phyloP scores from a whole-genome alignment of 2,888 invertebrate species.

The Eupithecia dodoneata region DNA sequence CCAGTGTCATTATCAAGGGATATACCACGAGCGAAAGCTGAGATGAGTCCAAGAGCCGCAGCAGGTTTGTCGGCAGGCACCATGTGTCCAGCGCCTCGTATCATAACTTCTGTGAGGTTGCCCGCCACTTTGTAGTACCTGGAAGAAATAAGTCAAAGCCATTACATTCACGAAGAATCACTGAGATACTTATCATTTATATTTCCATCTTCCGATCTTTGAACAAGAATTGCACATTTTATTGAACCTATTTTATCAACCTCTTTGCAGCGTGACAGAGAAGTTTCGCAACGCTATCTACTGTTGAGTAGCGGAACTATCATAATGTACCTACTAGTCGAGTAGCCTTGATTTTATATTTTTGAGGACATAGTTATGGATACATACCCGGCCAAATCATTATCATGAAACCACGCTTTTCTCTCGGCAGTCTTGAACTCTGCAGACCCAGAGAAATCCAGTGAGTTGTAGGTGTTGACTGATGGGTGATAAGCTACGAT shows the following conservation, averaged over 20 bases:
- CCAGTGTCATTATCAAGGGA: constrained; percentile 68
- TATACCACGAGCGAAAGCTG: constrained; percentile 82
- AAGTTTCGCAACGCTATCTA: constrained; percentile 11
- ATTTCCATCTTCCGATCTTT: background rate
- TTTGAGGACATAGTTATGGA: background rate
- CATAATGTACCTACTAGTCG: background rate
- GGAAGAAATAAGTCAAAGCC: constrained; percentile 6
- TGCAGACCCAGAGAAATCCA: constrained; percentile 71
- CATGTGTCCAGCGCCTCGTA: constrained; percentile 87
- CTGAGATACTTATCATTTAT: background rate
- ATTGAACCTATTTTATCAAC: background rate
- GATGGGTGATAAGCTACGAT: constrained; percentile 87
- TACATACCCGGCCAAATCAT: constrained; percentile 79
- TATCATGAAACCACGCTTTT: constrained; percentile 73
- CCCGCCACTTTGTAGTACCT: constrained; percentile 84
- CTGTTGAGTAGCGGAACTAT: constrained; percentile 1
- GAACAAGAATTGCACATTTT: background rate
- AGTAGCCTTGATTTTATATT: background rate
- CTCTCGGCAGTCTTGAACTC: constrained; percentile 76
- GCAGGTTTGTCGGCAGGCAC: constrained; percentile 86
- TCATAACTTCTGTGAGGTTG: constrained; percentile 85
- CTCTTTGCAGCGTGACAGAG: background rate
- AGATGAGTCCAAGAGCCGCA: constrained; percentile 84
- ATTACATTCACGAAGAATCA: background rate
- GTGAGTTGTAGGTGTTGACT: constrained; percentile 76